phyloP scores from a whole-genome alignment of 2,113 vertebrate species.

The Serilophus lunatus region DNA sequence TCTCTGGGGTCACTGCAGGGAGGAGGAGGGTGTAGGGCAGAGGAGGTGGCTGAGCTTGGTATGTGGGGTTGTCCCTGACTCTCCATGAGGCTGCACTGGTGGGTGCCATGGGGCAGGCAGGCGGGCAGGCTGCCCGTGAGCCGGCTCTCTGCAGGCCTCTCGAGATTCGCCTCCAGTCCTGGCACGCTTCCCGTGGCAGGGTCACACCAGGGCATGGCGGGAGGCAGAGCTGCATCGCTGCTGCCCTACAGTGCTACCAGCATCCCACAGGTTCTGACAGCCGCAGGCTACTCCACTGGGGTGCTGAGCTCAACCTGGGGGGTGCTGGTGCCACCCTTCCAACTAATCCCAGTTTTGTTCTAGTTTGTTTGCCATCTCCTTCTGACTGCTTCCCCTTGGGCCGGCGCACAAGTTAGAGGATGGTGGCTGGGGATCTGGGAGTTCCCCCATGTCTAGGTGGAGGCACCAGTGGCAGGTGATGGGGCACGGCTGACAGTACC shows the following conservation, averaged over 20 bases:
- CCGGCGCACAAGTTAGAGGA: fast-evolving
- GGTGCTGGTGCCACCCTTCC: fast-evolving
- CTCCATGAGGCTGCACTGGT: fast-evolving
- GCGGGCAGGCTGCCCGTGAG: not conserved
- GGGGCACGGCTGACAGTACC: too few species aligned
- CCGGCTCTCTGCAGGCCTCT: not conserved
- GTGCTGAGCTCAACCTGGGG: not conserved
- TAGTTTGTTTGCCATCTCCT: not conserved
- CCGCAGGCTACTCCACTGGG: not conserved
- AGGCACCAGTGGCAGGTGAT: not conserved
- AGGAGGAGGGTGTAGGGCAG: not conserved
- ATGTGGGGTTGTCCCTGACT: not conserved
- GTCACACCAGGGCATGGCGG: not conserved
- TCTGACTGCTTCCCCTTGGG: not conserved
- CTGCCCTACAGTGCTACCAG: not conserved
- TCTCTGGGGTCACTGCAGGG: not conserved
- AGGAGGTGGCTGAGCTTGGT: not conserved
- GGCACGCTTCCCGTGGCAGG: not conserved
- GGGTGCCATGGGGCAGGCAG: not conserved
- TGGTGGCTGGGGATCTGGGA: not conserved
- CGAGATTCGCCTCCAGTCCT: not conserved
- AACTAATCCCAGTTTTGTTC: not conserved
- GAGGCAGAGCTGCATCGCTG: fast-evolving
- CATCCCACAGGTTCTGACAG: not conserved
- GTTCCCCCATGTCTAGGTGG: fast-evolving